Evolutionary conservation across 2,113 vertebrate species (phyloP).

Genomic region (Brachirus orientalis): DNA sequence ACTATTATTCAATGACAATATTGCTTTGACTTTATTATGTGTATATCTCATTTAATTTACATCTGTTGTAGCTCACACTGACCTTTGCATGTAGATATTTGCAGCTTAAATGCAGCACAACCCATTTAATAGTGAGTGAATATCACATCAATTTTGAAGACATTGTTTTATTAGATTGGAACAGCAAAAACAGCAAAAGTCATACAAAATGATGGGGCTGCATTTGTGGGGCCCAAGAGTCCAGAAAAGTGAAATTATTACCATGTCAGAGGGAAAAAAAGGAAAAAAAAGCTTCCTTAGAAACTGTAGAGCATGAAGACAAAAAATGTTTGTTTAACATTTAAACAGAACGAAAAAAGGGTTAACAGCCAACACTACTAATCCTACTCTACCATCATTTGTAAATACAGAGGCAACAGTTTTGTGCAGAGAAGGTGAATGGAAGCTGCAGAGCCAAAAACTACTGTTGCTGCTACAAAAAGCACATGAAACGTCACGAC

Average conservation of each 20-base stretch:
- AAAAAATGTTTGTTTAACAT: not conserved
- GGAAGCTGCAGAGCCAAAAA: conserved; percentile 34
- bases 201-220: too few relatives aligned
- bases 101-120: too few relatives aligned
- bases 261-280: not conserved
- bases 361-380: conserved; percentile 17
- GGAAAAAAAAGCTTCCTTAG: not conserved
- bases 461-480: conserved; percentile 35
- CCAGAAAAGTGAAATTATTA: not conserved
- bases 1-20: too few relatives aligned
- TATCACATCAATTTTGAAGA: too few relatives aligned
- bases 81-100: too few relatives aligned
- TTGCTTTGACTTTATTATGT: too few relatives aligned
- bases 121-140: too few relatives aligned
- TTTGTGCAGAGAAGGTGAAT: conserved; percentile 16
- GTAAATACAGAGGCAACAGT: conserved; percentile 4
- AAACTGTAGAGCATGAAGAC: not conserved
- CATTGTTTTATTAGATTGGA: too few relatives aligned
- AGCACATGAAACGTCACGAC: conserved; percentile 48
- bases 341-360: not conserved
- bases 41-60: too few relatives aligned
- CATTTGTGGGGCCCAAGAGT: not conserved
- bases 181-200: too few relatives aligned
- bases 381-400: conserved; percentile 19
- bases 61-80: too few relatives aligned